Base-by-base conservation (phyloP, 2,888 invertebrate species). In the Hyposoter didymator region DNA sequence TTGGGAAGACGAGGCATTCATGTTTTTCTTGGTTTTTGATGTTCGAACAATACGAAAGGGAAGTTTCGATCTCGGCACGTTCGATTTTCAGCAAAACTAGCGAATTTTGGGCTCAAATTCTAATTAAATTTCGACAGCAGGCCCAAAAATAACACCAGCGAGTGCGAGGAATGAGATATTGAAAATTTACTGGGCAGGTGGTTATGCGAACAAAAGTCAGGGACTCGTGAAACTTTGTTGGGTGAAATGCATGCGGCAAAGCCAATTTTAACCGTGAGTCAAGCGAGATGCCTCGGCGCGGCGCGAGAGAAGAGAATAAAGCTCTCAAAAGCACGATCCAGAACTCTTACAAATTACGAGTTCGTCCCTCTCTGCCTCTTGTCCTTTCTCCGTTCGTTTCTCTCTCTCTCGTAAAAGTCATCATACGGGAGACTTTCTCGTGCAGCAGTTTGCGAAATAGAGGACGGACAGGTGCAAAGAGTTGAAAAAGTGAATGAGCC, bases 381-480 rank as follows among this genome's bases (percentile, higher is more conserved):
- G 49, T 17, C 28, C 69, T 45, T 47, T 70, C 47, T 70, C 22
- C 28, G 17, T 5, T 28, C 14, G 19, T 69, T n/a, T 35, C 64
- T 35, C n/a, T 45, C 79, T 76, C n/a, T 52, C 79, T 80, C 84
- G 67, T 78, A 81, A 84, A 81, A 78, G 76, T 52, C 81, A 85
- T 74, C 73, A 19, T 69, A 19, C 45, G 62, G 55, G 75, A 64
- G n/a, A 64, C 45, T 49, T 62, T 72, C 59, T 73, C 52, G 64
- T n/a, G n/a, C n/a, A 74, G 55, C 49, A 69, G 79, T 55, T 78
- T 84, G 86, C 80, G 84, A 87, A 87, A 87, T 87, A 79, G 66
- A 78, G 78, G 67, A 86, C 82, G 82, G 86, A 84, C 87, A 87
- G 86, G 87, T 86, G 86, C 78, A 86, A 84, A 76, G 80, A 82